phyloP scores from a whole-genome alignment of 2,113 vertebrate species.

The Rhagologus leucostigma region DNA sequence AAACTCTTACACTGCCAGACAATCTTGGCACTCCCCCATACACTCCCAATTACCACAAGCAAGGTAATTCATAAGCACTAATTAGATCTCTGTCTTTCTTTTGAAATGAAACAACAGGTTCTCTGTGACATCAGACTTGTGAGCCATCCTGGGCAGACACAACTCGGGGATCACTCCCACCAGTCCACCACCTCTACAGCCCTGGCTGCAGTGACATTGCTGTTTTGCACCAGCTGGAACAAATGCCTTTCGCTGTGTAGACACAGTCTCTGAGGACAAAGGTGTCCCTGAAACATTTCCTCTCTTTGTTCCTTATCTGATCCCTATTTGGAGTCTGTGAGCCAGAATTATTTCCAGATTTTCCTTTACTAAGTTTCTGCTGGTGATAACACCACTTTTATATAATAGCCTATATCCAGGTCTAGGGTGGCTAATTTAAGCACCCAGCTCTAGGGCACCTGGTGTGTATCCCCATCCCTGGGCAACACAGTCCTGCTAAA shows the following conservation, averaged over 20 bases:
- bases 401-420: neutral
- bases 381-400: neutral
- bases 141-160: neutral
- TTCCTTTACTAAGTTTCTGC: neutral
- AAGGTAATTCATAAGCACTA: neutral
- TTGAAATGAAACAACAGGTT: neutral
- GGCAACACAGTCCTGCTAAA: neutral
- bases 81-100: neutral
- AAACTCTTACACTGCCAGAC: neutral
- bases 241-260: neutral
- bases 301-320: neutral
- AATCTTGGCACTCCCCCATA: neutral
- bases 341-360: neutral
- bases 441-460: neutral
- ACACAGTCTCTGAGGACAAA: neutral
- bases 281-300: neutral
- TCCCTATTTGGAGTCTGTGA: neutral
- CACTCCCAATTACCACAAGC: neutral
- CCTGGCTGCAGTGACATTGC: neutral
- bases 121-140: neutral
- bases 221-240: neutral
- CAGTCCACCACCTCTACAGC: neutral
- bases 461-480: fast-evolving
- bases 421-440: neutral
- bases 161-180: fast-evolving